phyloP scores from a whole-genome alignment of 2,113 vertebrate genomes.

The Tylochromis polylepis region DNA sequence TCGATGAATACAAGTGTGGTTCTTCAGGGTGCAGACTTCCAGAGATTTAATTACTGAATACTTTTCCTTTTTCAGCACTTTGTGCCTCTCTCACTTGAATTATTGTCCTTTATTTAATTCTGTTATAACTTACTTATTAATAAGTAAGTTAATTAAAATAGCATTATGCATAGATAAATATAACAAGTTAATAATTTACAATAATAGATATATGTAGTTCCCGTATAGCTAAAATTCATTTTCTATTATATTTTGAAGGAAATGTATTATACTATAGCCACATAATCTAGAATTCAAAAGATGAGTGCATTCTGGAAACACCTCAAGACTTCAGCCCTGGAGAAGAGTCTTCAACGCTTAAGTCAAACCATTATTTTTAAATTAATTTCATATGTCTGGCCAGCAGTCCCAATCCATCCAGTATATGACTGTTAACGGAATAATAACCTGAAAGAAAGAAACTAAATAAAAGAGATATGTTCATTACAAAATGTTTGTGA shows the following conservation, averaged over 20 bases:
- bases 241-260: background rate
- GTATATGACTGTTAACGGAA: background rate
- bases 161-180: background rate
- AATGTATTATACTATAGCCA: background rate
- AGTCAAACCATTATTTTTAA: background rate
- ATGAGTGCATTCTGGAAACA: background rate
- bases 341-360: background rate
- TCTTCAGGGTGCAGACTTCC: background rate
- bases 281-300: background rate
- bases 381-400: background rate
- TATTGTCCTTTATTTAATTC: background rate
- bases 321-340: background rate
- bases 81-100: background rate
- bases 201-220: background rate
- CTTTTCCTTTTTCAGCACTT: background rate
- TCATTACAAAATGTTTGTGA: background rate
- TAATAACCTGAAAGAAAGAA: background rate
- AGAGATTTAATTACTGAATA: background rate
- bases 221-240: background rate
- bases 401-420: background rate
- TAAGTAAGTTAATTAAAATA: background rate
- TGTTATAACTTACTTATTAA: background rate
- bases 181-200: background rate
- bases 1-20: background rate
- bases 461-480: background rate